phyloP scores from a whole-genome alignment of 2,797 vertebrate genomes.

The Diceros bicornis region DNA sequence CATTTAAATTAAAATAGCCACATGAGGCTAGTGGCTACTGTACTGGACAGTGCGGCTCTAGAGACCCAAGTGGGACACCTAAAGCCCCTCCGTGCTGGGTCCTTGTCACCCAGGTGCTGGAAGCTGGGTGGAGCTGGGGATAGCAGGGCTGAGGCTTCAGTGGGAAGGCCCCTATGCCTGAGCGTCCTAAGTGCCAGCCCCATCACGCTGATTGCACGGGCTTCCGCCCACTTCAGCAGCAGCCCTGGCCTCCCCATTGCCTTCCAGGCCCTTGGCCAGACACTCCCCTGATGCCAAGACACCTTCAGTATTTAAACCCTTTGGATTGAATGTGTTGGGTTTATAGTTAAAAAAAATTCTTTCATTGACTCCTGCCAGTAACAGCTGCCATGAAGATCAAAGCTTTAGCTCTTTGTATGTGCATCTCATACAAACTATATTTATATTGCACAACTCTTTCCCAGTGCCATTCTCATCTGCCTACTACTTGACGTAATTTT shows the following conservation, averaged over 20 bases:
- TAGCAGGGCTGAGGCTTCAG: background rate
- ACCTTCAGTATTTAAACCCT: background rate
- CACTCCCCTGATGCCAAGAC: background rate
- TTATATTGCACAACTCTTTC: no score
- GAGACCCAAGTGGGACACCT: background rate
- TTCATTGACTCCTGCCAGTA: background rate
- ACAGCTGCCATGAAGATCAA: background rate
- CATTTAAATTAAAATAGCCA: background rate
- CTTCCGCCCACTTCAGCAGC: background rate
- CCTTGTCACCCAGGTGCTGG: background rate
- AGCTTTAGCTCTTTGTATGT: background rate
- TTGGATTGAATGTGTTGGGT: background rate
- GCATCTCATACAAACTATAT: background rate
- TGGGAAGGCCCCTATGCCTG: background rate
- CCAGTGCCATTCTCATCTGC: background rate
- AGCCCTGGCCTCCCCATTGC: background rate
- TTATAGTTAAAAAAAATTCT: background rate
- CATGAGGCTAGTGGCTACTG: background rate
- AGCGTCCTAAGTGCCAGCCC: background rate
- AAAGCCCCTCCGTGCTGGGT: background rate
- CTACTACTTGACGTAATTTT: no score
- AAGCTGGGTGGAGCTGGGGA: background rate
- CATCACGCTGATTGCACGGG: rapidly evolving
- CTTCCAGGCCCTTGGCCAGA: background rate
- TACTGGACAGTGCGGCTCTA: background rate